Percentiles rank a stretch among this genome's conserved stretches.
Conservation (phyloP, 2,113 vertebrate genomes). For the Sterrhoptilus dennistouni region DNA sequence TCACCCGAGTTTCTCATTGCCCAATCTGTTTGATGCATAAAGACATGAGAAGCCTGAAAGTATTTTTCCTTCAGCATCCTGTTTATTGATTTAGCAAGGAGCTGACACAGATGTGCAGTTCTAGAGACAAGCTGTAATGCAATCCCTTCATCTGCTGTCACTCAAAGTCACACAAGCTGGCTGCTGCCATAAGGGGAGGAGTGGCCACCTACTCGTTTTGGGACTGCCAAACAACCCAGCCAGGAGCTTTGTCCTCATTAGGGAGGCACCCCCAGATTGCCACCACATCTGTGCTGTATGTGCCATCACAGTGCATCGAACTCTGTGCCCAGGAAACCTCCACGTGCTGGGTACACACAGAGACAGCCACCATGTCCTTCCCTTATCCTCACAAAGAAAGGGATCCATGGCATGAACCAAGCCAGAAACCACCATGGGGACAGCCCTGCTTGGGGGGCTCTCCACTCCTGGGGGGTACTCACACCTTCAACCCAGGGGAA, state of each 20-base stretch:
- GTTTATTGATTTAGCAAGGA: slow-evolving; percentile 60
- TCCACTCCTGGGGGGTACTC: fast-evolving
- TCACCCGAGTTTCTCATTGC: background rate
- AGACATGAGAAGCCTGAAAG: slow-evolving; percentile 32
- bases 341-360: fast-evolving
- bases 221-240: background rate
- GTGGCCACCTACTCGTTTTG: background rate
- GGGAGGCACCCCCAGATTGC: background rate
- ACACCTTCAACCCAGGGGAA: background rate
- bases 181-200: slow-evolving; percentile 8
- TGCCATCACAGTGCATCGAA: no score
- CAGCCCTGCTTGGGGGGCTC: background rate
- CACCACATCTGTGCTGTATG: fast-evolving
- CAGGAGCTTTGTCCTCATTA: background rate
- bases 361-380: fast-evolving
- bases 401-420: background rate
- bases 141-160: slow-evolving; percentile 54
- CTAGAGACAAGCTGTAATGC: slow-evolving; percentile 6
- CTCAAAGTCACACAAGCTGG: slow-evolving; percentile 3
- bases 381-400: background rate
- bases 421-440: fast-evolving
- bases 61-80: slow-evolving; percentile 47
- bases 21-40: background rate
- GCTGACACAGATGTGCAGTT: slow-evolving; percentile 44
- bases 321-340: fast-evolving